Percentiles rank a stretch among this genome's conserved stretches.
Evolutionary conservation across 1,140 invertebrate genomes (phyloP).

Genomic region (Trachymyrmex cornetzi): DNA sequence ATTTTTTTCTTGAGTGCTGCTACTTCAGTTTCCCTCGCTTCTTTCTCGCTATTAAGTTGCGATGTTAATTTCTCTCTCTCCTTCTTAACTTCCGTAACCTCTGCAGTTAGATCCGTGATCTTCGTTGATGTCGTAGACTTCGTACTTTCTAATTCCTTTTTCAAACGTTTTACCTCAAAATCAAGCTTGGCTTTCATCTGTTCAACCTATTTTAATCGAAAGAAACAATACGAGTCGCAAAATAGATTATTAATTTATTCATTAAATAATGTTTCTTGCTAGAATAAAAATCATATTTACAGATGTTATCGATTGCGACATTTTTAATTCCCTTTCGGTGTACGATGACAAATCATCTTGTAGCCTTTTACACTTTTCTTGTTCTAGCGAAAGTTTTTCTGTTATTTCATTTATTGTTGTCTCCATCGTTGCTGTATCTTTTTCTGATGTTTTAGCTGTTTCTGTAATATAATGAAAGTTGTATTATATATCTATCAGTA

Average conservation of each 20-base stretch:
- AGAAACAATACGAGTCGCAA: background rate
- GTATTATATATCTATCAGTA: slow-evolving; percentile 20
- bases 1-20: slow-evolving; percentile 89
- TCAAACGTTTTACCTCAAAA: slow-evolving; percentile 81
- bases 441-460: slow-evolving; percentile 80
- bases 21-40: slow-evolving; percentile 89
- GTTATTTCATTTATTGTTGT: slow-evolving; percentile 79
- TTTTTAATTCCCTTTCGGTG: slow-evolving; percentile 81
- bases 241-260: slow-evolving; percentile 29
- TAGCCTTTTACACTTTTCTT: slow-evolving; percentile 83
- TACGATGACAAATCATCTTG: slow-evolving; percentile 83
- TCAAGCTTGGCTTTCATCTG: slow-evolving; percentile 81
- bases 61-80: slow-evolving; percentile 89
- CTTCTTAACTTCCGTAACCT: slow-evolving; percentile 87
- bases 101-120: slow-evolving; percentile 86
- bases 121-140: slow-evolving; percentile 82
- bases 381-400: slow-evolving; percentile 84
- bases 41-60: slow-evolving; percentile 80
- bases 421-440: slow-evolving; percentile 82
- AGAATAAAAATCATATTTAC: slow-evolving; percentile 73
- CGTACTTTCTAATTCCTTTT: slow-evolving; percentile 82
- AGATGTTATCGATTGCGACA: slow-evolving; percentile 81
- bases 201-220: slow-evolving; percentile 76
- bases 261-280: slow-evolving; percentile 10
- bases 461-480: slow-evolving; percentile 70